phyloP scores from a whole-genome alignment of 2,888 invertebrate genomes.

The Dryobota labecula region DNA sequence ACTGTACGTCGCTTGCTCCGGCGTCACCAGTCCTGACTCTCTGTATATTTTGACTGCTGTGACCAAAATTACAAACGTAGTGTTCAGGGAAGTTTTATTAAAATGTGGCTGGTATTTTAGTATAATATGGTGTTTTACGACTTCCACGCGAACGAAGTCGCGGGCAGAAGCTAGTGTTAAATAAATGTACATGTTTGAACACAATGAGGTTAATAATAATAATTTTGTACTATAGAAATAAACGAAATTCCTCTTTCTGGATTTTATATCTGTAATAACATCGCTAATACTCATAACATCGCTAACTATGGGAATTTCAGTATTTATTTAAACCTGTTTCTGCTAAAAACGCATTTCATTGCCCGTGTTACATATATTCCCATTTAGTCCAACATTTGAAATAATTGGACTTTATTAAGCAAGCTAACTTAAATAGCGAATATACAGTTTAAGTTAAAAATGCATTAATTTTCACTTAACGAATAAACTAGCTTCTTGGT shows the following conservation, averaged over 20 bases:
- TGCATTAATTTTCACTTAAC: constrained; percentile 16
- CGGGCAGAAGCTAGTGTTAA: no score
- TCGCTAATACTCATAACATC: not conserved
- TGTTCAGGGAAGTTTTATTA: no score
- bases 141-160: no score
- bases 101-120: no score
- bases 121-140: no score
- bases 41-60: no score
- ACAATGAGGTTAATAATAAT: not conserved
- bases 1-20: no score
- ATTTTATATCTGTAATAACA: not conserved
- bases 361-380: constrained; percentile 17
- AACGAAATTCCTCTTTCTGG: not conserved
- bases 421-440: constrained; percentile 23
- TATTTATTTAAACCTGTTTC: constrained; percentile 10
- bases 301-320: not conserved
- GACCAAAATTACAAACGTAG: no score
- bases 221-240: not conserved
- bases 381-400: constrained; percentile 20
- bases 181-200: not conserved
- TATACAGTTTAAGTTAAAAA: constrained; percentile 7
- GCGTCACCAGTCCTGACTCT: no score
- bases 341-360: constrained; percentile 14
- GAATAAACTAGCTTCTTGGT: not conserved
- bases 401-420: constrained; percentile 21